Base-by-base conservation (phyloP, 2,113 vertebrate species). In the Chlamydotis undulata region DNA sequence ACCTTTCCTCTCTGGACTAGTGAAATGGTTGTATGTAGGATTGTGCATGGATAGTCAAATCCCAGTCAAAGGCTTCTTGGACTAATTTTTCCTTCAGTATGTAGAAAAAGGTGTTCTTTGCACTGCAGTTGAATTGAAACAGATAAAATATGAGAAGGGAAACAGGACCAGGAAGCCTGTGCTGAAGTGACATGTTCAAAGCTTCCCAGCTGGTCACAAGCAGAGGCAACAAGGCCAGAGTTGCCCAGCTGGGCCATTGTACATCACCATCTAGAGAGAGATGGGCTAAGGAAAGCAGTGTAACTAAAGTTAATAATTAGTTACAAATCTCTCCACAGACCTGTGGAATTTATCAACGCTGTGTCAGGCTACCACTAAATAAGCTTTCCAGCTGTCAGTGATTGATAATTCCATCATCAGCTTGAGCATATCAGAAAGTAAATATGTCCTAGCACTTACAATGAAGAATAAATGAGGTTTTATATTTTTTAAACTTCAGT, bases 391-490 rank as follows among this genome's bases (percentile, higher is more conserved):
- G 39, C 29, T 91, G 29, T 45, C 60, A 75, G 35, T 49, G 43
- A 33, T 31, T 94, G 61, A 84, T 79, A 64, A 45, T 79, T 89
- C 69, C 39, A n/a, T 26, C 7, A 19, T 45, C 76, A 95, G 43
- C 35, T 82, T 85, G 39, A 94, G 49, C 19, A 37, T 76, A 89
- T 87, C 39, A 85, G 76, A 78, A 94, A 89, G 35, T 75, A 96
- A 95, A 68, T 85, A 61, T 64, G 39, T 93, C 6, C 53, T 82
- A 25, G 43, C 33, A 50, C 57, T 87, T 93, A n/a, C 19, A 76
- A 45, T 45, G 43, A 96, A 69, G 60, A 82, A 43, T 67, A 67
- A 82, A 88, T 43, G 21, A 80, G 0, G 0, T 81, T 90, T 89
- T 64, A 53, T 4, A 41, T 61, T 77, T 80, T 84, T 69, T 10